Conservation (phyloP, 2,797 vertebrate genomes). For the Sebastes trivittatus region DNA sequence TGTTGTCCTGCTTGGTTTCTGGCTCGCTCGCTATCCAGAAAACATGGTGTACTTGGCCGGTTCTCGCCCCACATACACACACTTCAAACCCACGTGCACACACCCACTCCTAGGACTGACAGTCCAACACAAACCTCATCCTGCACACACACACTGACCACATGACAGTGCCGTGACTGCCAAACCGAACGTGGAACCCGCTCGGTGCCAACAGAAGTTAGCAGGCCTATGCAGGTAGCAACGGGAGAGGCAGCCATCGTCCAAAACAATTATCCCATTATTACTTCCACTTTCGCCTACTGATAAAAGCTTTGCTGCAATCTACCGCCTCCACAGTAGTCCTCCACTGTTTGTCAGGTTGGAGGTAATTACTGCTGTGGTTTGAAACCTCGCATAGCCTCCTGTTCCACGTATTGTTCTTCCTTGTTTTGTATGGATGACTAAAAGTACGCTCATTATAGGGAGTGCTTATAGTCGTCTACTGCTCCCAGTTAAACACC, state of each 20-base stretch:
- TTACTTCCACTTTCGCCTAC: slow-evolving; percentile 56
- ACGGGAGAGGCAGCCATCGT: slow-evolving; percentile 41
- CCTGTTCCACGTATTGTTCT: slow-evolving; percentile 26
- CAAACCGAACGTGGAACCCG: background rate
- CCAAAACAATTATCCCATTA: slow-evolving; percentile 73
- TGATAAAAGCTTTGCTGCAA: slow-evolving; percentile 62
- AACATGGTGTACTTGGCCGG: slow-evolving; percentile 40
- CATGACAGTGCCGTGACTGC: slow-evolving; percentile 11
- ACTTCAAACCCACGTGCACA: slow-evolving; percentile 12
- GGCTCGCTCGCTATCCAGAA: slow-evolving; percentile 23
- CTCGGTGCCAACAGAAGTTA: slow-evolving; percentile 35
- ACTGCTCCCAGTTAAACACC: slow-evolving; percentile 48
- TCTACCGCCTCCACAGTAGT: slow-evolving; percentile 58
- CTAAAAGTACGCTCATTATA: slow-evolving; percentile 53
- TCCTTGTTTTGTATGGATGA: slow-evolving; percentile 54
- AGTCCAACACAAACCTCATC: slow-evolving; percentile 8
- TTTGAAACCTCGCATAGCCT: slow-evolving; percentile 28
- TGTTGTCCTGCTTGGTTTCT: slow-evolving; percentile 38
- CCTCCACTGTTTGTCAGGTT: slow-evolving; percentile 50
- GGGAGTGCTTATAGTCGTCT: slow-evolving; percentile 29
- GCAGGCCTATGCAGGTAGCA: slow-evolving; percentile 34
- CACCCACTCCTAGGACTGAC: slow-evolving; percentile 16
- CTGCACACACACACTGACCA: slow-evolving; percentile 3
- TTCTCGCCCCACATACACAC: slow-evolving; percentile 1
- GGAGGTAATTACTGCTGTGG: slow-evolving; percentile 63